These are phyloP conservation scores for Myotis vivesi DNA, from an alignment of 2,797 vertebrate genomes.

Conservation along the genomic window DNA sequence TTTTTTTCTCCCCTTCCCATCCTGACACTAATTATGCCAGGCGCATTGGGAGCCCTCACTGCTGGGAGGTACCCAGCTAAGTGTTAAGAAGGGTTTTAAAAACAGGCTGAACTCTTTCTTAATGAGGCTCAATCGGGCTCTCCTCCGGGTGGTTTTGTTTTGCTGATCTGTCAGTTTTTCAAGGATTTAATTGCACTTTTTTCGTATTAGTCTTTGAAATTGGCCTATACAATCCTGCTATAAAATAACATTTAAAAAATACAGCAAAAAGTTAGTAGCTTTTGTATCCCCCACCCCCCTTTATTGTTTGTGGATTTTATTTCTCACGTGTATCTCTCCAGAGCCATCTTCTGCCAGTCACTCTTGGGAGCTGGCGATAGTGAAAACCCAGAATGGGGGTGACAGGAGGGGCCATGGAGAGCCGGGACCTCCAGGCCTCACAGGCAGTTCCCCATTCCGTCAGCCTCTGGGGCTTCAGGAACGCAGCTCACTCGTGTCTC, in stretches of 20 bases:
- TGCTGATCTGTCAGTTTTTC: constrained; percentile 87
- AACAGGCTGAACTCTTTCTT: constrained; percentile 86
- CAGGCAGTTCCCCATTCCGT: not conserved
- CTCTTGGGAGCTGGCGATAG: constrained; percentile 11
- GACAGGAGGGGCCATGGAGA: not conserved
- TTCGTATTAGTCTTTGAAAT: constrained; percentile 85
- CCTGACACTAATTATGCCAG: constrained; percentile 85
- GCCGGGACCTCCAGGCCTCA: not conserved
- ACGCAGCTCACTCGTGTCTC: not conserved
- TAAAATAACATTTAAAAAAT: constrained; percentile 74
- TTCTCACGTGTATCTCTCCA: constrained; percentile 50
- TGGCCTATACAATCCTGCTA: constrained; percentile 80
- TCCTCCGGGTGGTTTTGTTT: constrained; percentile 87
- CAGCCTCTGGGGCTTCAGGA: not conserved
- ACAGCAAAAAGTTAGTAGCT: constrained; percentile 73
- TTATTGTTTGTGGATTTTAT: not conserved
- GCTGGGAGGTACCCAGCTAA: constrained; percentile 85
- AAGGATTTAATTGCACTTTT: constrained; percentile 86
- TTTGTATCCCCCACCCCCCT: constrained; percentile 5
- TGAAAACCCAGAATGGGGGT: not conserved
- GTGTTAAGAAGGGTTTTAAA: constrained; percentile 86
- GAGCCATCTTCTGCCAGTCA: constrained; percentile 58
- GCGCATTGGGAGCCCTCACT: constrained; percentile 80
- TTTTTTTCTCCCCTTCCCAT: constrained; percentile 72
- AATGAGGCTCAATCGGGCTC: constrained; percentile 84